Base-by-base conservation (phyloP, 2,113 vertebrate genomes). In the Aplodontia rufa region DNA sequence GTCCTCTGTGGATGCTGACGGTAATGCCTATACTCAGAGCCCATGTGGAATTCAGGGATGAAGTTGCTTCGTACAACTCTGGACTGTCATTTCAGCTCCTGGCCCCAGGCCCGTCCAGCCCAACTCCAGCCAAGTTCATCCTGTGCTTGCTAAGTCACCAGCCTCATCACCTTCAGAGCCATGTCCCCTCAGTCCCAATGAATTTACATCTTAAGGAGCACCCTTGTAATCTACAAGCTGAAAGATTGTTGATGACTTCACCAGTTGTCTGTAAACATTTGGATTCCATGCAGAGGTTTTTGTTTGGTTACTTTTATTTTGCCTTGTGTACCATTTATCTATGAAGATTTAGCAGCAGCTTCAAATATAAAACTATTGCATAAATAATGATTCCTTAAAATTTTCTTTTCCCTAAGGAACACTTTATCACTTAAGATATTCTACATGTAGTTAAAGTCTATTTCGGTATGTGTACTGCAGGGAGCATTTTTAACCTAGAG, bases 141-240 rank as follows among this genome's bases (percentile, higher is more conserved):
- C 20, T 79, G 72, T 58, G 95, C 90, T 97, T 99, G 99, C 75
- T 97, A 98, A 3, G 98, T 99, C 97, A 99, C 98, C 99, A 99
- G 99, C 97, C 97, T 98, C 97, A 99, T 85, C 99, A 99, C 99
- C 97, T 99, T 98, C 97, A 99, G 94, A 2, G 99, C 99, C 98
- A 99, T 99, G 1, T 98, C 96, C 3, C 99, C 99, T 98, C 99
- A 99, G 96, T 99, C 99, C 58, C 47, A 22, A 47, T 64, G 6
- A 12, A 9, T 42, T 81, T 45, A n/a, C 3, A 40, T n/a, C 17
- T 49, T 89, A 60, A 20, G 71, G 40, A 89, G 6, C 16, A 78
- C 14, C 53, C 13, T 49, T 72, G 51, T 11, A 79, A 79, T 24
- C 37, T 79, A 14, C 0, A 55, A 62, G n/a, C 17, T 49, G 42